Percentiles rank a stretch among this genome's conserved stretches.
Conservation (phyloP, 2,888 invertebrate species). For the Chouioia cunea region DNA sequence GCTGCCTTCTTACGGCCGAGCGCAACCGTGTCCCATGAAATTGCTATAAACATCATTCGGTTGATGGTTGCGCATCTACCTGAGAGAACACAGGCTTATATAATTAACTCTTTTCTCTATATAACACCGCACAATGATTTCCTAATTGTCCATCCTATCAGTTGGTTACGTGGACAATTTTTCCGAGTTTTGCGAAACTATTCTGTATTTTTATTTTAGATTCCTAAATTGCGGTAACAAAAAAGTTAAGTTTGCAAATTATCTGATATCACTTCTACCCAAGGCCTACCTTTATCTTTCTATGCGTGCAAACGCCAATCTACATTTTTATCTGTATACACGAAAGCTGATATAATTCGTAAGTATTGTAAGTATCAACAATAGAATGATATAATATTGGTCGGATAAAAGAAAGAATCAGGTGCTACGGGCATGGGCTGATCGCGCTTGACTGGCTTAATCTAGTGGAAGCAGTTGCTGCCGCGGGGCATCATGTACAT, state of each 20-base stretch:
- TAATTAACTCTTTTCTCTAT: too few species aligned
- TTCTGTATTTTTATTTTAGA: conserved; percentile 62
- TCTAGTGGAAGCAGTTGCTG: conserved; percentile 68
- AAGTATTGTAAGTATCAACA: too few species aligned
- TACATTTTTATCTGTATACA: conserved; percentile 33
- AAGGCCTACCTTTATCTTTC: conserved; percentile 51
- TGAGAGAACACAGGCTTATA: conserved; percentile 44
- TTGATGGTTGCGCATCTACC: conserved; percentile 56
- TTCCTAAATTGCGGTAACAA: conserved; percentile 67
- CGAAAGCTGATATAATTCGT: too few species aligned
- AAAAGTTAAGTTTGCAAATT: conserved; percentile 63
- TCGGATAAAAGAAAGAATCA: conserved; percentile 35
- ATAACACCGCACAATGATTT: conserved; percentile 45
- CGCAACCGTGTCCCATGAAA: conserved; percentile 60
- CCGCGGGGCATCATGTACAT: conserved; percentile 74
- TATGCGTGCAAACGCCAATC: not conserved
- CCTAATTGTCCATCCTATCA: too few species aligned
- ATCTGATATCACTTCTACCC: conserved; percentile 58
- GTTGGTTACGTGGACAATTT: too few species aligned
- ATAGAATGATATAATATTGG: too few species aligned
- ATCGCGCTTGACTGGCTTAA: conserved; percentile 56
- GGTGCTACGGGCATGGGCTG: conserved; percentile 45
- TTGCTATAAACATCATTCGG: too few species aligned
- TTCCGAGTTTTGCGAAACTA: too few species aligned
- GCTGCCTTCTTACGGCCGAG: conserved; percentile 56